Evolutionary conservation across 2,888 invertebrate species (phyloP).

Genomic region (Sclerodermus sp.): DNA sequence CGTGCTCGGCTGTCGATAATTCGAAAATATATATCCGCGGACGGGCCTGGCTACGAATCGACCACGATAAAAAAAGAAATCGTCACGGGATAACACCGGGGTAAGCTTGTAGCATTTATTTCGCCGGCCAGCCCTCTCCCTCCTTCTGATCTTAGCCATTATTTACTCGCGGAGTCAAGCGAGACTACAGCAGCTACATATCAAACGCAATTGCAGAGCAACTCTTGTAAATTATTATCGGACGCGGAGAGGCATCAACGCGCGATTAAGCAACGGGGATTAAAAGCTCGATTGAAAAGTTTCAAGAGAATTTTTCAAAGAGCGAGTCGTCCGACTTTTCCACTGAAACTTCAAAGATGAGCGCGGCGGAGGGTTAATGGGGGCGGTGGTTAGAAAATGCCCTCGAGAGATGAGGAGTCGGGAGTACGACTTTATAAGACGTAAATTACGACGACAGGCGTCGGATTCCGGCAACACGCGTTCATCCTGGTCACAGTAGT

Average conservation of each 20-base stretch:
- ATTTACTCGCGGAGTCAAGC: slow-evolving; percentile 3
- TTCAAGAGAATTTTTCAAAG: too few relatives aligned
- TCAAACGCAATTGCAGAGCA: too few relatives aligned
- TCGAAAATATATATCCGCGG: slow-evolving; percentile 38
- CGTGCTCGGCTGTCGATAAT: slow-evolving; percentile 39
- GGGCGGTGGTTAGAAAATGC: slow-evolving; percentile 22
- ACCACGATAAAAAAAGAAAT: background rate
- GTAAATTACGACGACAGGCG: background rate
- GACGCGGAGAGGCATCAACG: too few relatives aligned
- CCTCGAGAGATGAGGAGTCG: too few relatives aligned
- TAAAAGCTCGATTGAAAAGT: too few relatives aligned
- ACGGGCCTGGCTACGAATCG: slow-evolving; percentile 15
- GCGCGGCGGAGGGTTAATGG: too few relatives aligned
- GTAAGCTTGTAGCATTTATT: background rate
- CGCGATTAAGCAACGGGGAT: too few relatives aligned
- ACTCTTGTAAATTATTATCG: too few relatives aligned
- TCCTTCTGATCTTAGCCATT: background rate
- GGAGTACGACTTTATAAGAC: too few relatives aligned
- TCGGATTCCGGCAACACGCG: slow-evolving; percentile 11
- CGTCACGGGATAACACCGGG: slow-evolving; percentile 16
- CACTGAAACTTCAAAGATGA: too few relatives aligned
- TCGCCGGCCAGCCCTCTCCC: background rate
- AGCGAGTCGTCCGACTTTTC: too few relatives aligned
- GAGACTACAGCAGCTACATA: too few relatives aligned
- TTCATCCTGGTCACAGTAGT: slow-evolving; percentile 20